Evolutionary conservation across 2,797 vertebrate species (phyloP).

Genomic region (Ceyx erithaca): DNA sequence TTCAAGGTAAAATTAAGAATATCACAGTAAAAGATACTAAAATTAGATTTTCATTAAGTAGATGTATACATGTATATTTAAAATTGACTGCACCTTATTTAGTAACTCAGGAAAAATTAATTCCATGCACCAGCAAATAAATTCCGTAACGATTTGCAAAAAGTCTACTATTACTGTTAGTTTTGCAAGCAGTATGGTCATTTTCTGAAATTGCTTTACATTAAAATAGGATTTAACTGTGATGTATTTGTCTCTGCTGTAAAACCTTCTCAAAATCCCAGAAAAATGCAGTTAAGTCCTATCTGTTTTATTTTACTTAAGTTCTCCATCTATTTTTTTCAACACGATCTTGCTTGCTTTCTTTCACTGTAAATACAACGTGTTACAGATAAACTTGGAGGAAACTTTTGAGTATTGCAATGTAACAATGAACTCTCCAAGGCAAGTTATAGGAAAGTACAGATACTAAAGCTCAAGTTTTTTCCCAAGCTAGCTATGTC

Average conservation of each 20-base stretch:
- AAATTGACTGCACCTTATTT: neutral
- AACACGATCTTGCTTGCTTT: neutral
- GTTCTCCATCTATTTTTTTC: neutral
- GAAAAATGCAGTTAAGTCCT: neutral
- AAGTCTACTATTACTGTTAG: neutral
- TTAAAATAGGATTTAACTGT: neutral
- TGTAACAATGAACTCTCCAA: slow-evolving; percentile 17
- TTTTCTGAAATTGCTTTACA: neutral
- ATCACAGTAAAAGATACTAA: neutral
- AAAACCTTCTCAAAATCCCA: slow-evolving; percentile 9
- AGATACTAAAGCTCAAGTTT: neutral
- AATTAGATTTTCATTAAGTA: neutral
- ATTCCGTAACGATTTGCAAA: neutral
- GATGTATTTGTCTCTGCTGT: neutral
- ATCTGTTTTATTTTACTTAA: neutral
- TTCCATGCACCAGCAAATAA: neutral
- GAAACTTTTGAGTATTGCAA: neutral
- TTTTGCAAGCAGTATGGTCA: neutral
- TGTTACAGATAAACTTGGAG: neutral
- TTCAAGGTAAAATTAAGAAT: neutral
- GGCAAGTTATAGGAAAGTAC: slow-evolving; percentile 9
- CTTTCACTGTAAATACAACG: neutral
- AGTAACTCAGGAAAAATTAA: neutral
- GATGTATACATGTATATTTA: neutral
- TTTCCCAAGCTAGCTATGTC: neutral